Conservation (phyloP, 2,888 invertebrate species). For the Lysandra bellargus region DNA sequence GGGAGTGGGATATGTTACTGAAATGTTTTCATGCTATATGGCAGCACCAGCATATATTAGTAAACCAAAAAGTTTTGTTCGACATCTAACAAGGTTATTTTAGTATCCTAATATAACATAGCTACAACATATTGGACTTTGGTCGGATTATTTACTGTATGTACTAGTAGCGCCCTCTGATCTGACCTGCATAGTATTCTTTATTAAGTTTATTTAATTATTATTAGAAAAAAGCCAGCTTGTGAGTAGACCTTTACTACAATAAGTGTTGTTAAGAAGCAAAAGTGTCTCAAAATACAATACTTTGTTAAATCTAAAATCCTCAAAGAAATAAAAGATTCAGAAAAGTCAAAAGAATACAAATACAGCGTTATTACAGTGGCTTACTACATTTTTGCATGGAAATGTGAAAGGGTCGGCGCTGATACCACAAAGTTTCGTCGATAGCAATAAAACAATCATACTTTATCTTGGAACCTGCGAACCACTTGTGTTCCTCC, state of each 20-base stretch:
- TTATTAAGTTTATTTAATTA: too few species aligned
- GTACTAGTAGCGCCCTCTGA: too few species aligned
- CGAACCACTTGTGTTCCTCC: neutral
- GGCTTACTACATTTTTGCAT: conserved; percentile 8
- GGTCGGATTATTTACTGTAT: too few species aligned
- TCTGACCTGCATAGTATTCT: too few species aligned
- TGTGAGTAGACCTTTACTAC: too few species aligned
- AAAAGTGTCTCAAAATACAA: neutral
- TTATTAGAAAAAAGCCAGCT: too few species aligned
- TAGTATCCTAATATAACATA: too few species aligned
- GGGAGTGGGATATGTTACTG: neutral
- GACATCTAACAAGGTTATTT: too few species aligned
- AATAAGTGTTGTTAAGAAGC: neutral
- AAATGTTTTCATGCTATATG: too few species aligned
- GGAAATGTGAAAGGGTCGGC: conserved; percentile 4
- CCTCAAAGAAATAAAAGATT: neutral
- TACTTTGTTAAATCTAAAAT: neutral
- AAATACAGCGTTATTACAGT: conserved; percentile 7
- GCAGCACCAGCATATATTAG: too few species aligned
- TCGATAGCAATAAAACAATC: conserved; percentile 16
- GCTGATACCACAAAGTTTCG: neutral
- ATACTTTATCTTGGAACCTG: conserved; percentile 18
- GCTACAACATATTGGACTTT: too few species aligned
- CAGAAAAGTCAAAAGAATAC: neutral
- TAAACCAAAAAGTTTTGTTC: too few species aligned